Conservation (phyloP, 2,797 vertebrate genomes). For the Cebuella pygmaea region DNA sequence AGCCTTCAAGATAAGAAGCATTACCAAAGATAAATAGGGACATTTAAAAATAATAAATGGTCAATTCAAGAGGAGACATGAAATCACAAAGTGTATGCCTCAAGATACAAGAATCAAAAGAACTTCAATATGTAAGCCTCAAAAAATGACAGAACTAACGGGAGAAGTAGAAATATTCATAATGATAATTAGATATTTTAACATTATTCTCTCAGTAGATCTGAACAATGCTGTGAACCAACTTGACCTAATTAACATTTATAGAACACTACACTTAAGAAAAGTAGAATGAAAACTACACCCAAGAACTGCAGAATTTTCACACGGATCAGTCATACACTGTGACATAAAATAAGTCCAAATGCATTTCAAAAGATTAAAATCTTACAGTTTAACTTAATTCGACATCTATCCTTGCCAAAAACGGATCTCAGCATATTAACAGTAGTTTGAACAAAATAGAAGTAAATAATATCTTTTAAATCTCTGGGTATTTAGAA, state of each 20-base stretch:
- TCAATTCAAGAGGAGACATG: conserved; percentile 16
- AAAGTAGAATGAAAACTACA: conserved; percentile 25
- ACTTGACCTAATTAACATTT: conserved; percentile 59
- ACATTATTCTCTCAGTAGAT: conserved; percentile 14
- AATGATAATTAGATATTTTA: conserved; percentile 26
- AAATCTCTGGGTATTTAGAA: conserved; percentile 32
- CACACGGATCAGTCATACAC: neutral
- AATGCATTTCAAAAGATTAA: conserved; percentile 31
- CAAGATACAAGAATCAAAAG: neutral
- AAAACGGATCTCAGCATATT: conserved; percentile 12
- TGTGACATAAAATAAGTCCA: conserved; percentile 26
- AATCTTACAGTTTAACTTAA: conserved; percentile 44
- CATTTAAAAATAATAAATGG: conserved; percentile 24
- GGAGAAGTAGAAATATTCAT: neutral
- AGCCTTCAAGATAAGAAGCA: neutral
- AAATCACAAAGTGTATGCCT: neutral
- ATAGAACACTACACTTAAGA: conserved; percentile 27
- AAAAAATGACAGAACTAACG: conserved; percentile 32
- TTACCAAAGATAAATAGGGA: conserved; percentile 9
- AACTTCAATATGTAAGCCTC: neutral
- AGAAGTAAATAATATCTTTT: conserved; percentile 1
- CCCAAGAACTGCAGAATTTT: conserved; percentile 1
- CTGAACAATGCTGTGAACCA: conserved; percentile 7
- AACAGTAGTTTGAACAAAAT: conserved; percentile 31
- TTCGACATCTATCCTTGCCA: neutral